Evolutionary conservation across 2,113 vertebrate genomes (phyloP).

Genomic region (Symphodus melops): DNA sequence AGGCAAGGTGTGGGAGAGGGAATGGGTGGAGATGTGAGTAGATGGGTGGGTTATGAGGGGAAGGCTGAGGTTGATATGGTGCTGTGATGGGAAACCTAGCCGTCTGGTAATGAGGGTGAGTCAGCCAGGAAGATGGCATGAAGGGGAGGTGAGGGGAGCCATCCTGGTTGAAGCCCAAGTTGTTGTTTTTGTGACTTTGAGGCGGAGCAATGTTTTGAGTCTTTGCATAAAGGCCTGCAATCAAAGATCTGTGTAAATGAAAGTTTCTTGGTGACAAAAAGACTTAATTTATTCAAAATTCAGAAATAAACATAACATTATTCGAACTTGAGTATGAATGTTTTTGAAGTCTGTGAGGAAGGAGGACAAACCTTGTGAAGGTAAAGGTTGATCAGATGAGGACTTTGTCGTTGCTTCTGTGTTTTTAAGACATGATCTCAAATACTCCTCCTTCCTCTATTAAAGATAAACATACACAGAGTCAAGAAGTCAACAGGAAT

Average conservation of each 20-base stretch:
- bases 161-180: constrained; percentile 35
- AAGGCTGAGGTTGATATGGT: constrained; percentile 11
- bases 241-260: neutral
- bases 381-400: constrained; percentile 16
- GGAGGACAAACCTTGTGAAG: constrained; percentile 47
- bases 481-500: neutral
- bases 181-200: constrained; percentile 9
- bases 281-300: no score
- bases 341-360: neutral
- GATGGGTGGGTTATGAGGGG: constrained; percentile 10
- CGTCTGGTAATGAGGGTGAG: constrained; percentile 25
- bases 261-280: neutral
- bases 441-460: constrained; percentile 63
- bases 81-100: constrained; percentile 36
- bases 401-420: constrained; percentile 23
- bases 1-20: constrained; percentile 13
- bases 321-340: neutral
- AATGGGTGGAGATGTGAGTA: constrained; percentile 20
- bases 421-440: constrained; percentile 42
- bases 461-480: neutral
- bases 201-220: constrained; percentile 20
- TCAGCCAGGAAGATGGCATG: constrained; percentile 52
- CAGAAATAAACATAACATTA: no score
- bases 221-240: constrained; percentile 30
- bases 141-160: constrained; percentile 5